Evolutionary conservation across 2,888 invertebrate genomes (phyloP).

Genomic region (Cetonia aurata): DNA sequence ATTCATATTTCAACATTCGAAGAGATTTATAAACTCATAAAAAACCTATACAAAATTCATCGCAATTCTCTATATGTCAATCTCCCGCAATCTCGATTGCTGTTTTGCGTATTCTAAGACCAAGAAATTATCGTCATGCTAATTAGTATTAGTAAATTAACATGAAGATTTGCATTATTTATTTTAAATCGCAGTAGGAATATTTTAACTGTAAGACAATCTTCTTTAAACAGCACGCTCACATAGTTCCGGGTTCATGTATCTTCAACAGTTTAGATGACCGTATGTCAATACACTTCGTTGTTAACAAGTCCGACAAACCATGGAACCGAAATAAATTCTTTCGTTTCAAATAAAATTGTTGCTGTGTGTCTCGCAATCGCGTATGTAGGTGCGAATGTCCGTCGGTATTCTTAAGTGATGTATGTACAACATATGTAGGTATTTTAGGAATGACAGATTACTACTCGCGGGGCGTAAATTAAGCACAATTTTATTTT

Average conservation of each 20-base stretch:
- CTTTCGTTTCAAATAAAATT: too few species aligned
- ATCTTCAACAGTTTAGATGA: neutral
- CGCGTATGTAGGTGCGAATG: neutral
- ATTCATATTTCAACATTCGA: too few species aligned
- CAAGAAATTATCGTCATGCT: neutral
- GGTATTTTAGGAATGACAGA: conserved; percentile 25
- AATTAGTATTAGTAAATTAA: neutral
- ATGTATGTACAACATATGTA: too few species aligned
- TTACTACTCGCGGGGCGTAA: neutral
- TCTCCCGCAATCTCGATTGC: too few species aligned
- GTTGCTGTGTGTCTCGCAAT: too few species aligned
- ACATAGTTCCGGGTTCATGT: conserved; percentile 21
- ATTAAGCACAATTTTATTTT: conserved; percentile 4
- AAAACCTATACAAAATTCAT: too few species aligned
- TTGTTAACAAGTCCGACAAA: too few species aligned
- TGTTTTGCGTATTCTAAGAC: too few species aligned
- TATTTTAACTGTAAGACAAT: neutral
- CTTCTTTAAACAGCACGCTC: neutral
- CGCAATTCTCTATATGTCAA: too few species aligned
- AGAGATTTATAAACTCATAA: too few species aligned
- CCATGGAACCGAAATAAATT: too few species aligned
- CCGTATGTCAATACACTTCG: conserved; percentile 11
- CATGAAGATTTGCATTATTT: conserved; percentile 1
- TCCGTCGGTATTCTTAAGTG: neutral
- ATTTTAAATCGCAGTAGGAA: conserved; percentile 7